Evolutionary conservation across 2,888 invertebrate species (phyloP), one percentile per base, ranked within the genome.

Genomic region (Criorhina ranunculi): DNA sequence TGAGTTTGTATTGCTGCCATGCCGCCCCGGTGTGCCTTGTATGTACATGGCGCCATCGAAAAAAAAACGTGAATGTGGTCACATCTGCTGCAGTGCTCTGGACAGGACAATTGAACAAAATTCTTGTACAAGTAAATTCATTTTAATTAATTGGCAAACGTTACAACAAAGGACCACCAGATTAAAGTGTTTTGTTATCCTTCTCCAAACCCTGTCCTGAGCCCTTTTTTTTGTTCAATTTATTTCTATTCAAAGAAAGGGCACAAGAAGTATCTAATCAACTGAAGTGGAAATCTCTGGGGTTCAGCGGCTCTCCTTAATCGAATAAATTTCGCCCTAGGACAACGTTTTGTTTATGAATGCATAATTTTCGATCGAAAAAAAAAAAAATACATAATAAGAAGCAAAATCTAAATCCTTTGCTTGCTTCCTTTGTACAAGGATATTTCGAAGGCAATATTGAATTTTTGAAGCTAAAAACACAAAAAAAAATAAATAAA

Each of bases 291-390:
- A 76, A 64, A 37, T 40, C 33, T 24, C n/a, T 33, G n/a, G 8
- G 59, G 51, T 59, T 46, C 53, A 49, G 29, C 40, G 31, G 31
- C 17, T 59, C 42, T 59, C 42, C 60, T 31, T 51, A 60, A 75
- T 73, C 69, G 35, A 62, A 80, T 62, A 55, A 37, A 64, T 49
- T 49, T 62, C 19, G 7, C 49, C 44, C 55, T 51, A 19, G 44
- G 55, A 75, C 35, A 49, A 57, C 33, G 12, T 57, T 81, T 69
- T 64, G 62, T 64, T 76, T 81, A 81, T 81, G 62, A 81, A 81
- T 81, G 69, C 75, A 76, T 70, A 76, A 69, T 75, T 55, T 29
- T 51, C 4, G 51, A 9, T 49, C 6, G 15, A 33, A 77, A 42
- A 15, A 42, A 60, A 51, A 51, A 31, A 33, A n/a, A n/a, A n/a